Evolutionary conservation across 2,797 vertebrate genomes (phyloP).

Genomic region (Acrossocheilus fasciatus): DNA sequence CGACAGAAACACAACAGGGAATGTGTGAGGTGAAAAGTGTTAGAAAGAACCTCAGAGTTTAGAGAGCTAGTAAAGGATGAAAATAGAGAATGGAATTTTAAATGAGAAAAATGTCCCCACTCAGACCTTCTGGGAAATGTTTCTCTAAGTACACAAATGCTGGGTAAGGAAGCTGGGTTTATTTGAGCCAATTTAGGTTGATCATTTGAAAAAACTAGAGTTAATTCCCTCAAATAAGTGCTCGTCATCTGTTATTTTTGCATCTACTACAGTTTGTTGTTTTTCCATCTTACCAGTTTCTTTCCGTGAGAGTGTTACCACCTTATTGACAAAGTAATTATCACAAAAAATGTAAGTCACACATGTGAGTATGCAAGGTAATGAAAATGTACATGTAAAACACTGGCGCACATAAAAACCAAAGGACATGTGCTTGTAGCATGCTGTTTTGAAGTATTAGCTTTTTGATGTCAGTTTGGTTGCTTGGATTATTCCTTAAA

Average conservation of each 20-base stretch:
- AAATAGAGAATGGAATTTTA: background rate
- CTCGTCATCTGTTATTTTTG: no score
- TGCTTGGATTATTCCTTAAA: background rate
- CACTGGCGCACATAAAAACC: no score
- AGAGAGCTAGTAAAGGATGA: background rate
- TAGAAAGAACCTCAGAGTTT: background rate
- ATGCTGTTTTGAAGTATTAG: background rate
- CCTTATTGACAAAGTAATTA: background rate
- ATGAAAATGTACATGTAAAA: no score
- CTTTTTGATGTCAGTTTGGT: background rate
- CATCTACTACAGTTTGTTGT: no score
- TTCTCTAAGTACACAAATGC: background rate
- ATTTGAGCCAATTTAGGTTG: background rate
- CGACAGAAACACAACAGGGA: constrained; percentile 38
- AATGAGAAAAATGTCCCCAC: background rate
- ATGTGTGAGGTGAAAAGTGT: background rate
- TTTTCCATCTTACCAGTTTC: no score
- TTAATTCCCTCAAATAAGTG: no score
- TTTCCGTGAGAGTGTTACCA: no score
- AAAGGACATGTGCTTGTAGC: background rate
- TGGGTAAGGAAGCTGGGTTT: background rate
- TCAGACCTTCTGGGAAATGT: background rate
- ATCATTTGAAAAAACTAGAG: background rate
- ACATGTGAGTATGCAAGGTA: background rate
- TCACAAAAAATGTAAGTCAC: background rate